Base-by-base conservation (phyloP, 2,888 invertebrate species). In the Agrypnus murinus region DNA sequence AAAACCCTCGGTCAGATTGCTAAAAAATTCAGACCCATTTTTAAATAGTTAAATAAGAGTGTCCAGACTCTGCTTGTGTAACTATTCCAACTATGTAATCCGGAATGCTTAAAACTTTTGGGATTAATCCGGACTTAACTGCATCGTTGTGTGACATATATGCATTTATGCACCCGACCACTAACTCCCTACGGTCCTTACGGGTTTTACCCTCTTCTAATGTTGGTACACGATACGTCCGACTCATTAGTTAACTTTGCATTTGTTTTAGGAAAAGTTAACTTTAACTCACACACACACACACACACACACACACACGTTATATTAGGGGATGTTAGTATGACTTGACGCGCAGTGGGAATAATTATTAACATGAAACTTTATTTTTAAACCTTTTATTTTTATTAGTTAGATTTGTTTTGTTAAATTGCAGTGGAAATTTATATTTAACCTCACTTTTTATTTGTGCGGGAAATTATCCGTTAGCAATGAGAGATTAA, bases 171-270 rank as follows among this genome's bases (percentile, higher is more conserved):
- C 55, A 55, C 9, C 55, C 36, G 38, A 36, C 55, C 55, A 5
- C 55, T 55, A 55, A 55, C 55, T 36, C 55, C 38, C 55, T 8
- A 36, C 9, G 36, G 55, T 36, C 36, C 55, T 50, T 46, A 19
- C 32, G 32, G 55, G 36, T 55, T 55, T 31, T 4, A 17, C 12
- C 50, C 50, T 12, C 19, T 25, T 25, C 25, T 25, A 25, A 25
- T 25, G 25, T 5, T 25, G 19, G 3, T 36, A 36, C 55, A n/a
- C 14, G 38, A 62, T 62, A 62, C 48, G 38, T 48, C 62, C 48
- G 46, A 38, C 48, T 46, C 62, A 48, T 62, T 62, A 48, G 48
- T 62, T 62, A 62, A 62, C 62, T 62, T 48, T 19, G 19, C 48
- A 46, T 36, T 48, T 48, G 32, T 62, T 62, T 36, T 38, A 34